phyloP scores from a whole-genome alignment of 2,888 invertebrate species.

The Hypena proboscidalis region DNA sequence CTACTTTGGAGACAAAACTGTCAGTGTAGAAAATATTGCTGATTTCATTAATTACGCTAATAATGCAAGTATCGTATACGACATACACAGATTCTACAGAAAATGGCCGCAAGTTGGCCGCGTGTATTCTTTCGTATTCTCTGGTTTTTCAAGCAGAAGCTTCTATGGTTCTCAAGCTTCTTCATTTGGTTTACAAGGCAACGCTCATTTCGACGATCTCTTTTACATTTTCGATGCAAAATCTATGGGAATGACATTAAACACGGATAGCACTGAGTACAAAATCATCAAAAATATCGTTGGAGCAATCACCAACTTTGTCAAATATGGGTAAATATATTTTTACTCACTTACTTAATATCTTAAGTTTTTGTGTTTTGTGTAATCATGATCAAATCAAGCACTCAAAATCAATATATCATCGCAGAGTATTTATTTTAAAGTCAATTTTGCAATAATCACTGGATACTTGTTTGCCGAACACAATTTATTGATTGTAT shows the following conservation, averaged over 20 bases:
- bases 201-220: conserved; percentile 55
- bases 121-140: conserved; percentile 52
- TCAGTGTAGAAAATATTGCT: conserved; percentile 30
- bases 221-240: conserved; percentile 51
- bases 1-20: conserved; percentile 16
- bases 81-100: conserved; percentile 40
- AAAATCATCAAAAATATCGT: conserved; percentile 52
- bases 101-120: conserved; percentile 24
- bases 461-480: too few species aligned
- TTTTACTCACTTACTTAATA: not conserved
- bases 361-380: too few species aligned
- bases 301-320: conserved; percentile 59
- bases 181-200: conserved; percentile 45
- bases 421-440: too few species aligned
- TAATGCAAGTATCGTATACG: conserved; percentile 36
- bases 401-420: too few species aligned
- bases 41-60: conserved; percentile 35
- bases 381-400: too few species aligned
- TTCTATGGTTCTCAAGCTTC: conserved; percentile 40
- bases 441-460: too few species aligned
- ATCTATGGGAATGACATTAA: conserved; percentile 39
- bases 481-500: too few species aligned
- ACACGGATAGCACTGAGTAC: conserved; percentile 47
- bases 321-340: conserved; percentile 59
- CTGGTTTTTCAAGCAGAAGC: conserved; percentile 51